phyloP scores from a whole-genome alignment of 1,140 invertebrate genomes.

The Physella acuta region DNA sequence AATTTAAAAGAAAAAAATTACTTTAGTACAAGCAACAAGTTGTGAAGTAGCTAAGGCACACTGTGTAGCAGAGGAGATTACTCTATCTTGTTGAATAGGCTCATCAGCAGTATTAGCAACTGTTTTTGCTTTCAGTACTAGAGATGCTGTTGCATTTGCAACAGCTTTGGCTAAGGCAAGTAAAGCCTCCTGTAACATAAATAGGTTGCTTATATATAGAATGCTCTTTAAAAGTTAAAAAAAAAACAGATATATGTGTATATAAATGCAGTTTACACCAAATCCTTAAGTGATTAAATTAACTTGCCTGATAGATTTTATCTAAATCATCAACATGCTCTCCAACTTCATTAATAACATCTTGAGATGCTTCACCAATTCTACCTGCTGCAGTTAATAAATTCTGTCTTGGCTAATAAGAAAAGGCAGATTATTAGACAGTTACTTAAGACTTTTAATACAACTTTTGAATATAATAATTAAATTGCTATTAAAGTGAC shows the following conservation, averaged over 20 bases:
- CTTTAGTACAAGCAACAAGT: slow-evolving; percentile 94
- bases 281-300: too few relatives aligned
- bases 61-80: slow-evolving; percentile 92
- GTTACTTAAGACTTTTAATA: not conserved
- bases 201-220: too few relatives aligned
- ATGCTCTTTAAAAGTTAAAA: too few relatives aligned
- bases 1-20: too few relatives aligned
- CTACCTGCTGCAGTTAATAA: slow-evolving; percentile 89
- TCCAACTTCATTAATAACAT: slow-evolving; percentile 91
- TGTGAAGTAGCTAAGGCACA: slow-evolving; percentile 97
- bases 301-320: slow-evolving; percentile 48
- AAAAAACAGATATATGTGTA: too few relatives aligned
- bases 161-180: slow-evolving; percentile 59
- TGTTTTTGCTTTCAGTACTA: slow-evolving; percentile 62
- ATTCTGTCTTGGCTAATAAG: slow-evolving; percentile 79
- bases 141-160: slow-evolving; percentile 59
- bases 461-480: too few relatives aligned
- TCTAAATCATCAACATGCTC: slow-evolving; percentile 72
- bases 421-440: slow-evolving; percentile 1
- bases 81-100: slow-evolving; percentile 71
- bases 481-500: not conserved
- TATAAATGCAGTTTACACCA: too few relatives aligned
- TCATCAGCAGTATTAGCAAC: slow-evolving; percentile 76
- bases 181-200: slow-evolving; percentile 49
- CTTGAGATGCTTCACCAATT: slow-evolving; percentile 93